A percentile compares a stretch with the other conserved stretches of the same genome.
Evolutionary conservation across 2,797 vertebrate genomes (phyloP).

Genomic region (Coregonus sp.): DNA sequence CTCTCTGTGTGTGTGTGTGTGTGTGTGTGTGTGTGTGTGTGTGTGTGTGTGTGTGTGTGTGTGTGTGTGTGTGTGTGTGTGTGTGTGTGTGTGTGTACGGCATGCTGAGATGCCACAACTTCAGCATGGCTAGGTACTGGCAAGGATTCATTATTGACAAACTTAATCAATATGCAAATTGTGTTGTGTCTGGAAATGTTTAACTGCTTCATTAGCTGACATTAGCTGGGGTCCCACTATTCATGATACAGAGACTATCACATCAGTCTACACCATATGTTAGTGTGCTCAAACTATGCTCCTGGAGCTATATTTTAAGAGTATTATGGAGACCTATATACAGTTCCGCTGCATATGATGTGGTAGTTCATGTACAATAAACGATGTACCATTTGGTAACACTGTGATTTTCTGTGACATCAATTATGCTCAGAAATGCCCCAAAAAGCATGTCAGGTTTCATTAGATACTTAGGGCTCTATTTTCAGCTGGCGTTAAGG

Average conservation of each 20-base stretch:
- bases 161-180: slow-evolving; percentile 52
- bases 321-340: background rate
- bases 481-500: no score
- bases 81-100: no score
- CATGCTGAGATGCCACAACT: background rate
- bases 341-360: background rate
- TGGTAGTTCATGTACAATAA: background rate
- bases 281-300: slow-evolving; percentile 8
- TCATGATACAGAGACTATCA: background rate
- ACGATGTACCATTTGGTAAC: slow-evolving; percentile 1
- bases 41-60: slow-evolving; percentile 6
- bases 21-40: slow-evolving; percentile 6
- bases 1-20: slow-evolving; percentile 6
- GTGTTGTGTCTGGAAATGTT: slow-evolving; percentile 53
- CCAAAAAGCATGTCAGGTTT: no score
- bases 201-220: slow-evolving; percentile 57
- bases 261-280: slow-evolving; percentile 21
- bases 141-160: slow-evolving; percentile 50
- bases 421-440: no score
- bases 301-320: background rate
- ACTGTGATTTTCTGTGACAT: no score
- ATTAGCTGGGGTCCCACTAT: slow-evolving; percentile 39
- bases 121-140: slow-evolving; percentile 25
- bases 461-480: no score
- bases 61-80: background rate